phyloP scores from a whole-genome alignment of 2,113 vertebrate species.

The Hydropotes inermis region DNA sequence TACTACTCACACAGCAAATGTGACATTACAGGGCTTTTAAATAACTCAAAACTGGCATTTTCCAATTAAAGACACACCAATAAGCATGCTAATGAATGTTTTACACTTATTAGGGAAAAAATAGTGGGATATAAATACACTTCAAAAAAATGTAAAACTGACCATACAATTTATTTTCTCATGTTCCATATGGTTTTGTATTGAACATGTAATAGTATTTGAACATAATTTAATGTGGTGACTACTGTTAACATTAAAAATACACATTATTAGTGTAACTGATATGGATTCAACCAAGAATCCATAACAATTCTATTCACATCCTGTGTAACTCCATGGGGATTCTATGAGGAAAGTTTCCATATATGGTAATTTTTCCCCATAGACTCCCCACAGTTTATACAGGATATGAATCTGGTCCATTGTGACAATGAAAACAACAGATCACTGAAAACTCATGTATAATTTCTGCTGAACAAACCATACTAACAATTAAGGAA shows the following conservation, averaged over 20 bases:
- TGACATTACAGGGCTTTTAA: not conserved
- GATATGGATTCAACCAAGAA: conserved; percentile 2
- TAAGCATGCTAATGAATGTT: not conserved
- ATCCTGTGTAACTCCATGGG: conserved; percentile 67
- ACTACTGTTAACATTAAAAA: conserved; percentile 47
- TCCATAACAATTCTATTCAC: conserved; percentile 57
- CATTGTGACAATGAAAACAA: conserved; percentile 65
- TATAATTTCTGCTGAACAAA: conserved; percentile 49
- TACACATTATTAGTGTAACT: not conserved
- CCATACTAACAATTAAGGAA: conserved; percentile 34
- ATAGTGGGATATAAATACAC: not conserved
- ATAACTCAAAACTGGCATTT: conserved; percentile 3
- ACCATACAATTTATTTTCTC: not conserved
- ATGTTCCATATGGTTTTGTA: not conserved
- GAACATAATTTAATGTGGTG: conserved; percentile 7
- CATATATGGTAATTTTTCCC: conserved; percentile 66
- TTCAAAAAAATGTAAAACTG: conserved; percentile 1
- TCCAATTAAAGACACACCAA: conserved; percentile 28
- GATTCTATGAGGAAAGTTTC: conserved; percentile 55
- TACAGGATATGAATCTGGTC: conserved; percentile 71
- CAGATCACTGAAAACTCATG: conserved; percentile 37
- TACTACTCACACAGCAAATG: not conserved
- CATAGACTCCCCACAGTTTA: conserved; percentile 48
- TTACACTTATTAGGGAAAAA: not conserved
- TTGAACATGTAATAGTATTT: conserved; percentile 16